Evolutionary conservation across 35 echinoderm and acorn worm species (phyloP).

Genomic region (Anneissia japonica): DNA sequence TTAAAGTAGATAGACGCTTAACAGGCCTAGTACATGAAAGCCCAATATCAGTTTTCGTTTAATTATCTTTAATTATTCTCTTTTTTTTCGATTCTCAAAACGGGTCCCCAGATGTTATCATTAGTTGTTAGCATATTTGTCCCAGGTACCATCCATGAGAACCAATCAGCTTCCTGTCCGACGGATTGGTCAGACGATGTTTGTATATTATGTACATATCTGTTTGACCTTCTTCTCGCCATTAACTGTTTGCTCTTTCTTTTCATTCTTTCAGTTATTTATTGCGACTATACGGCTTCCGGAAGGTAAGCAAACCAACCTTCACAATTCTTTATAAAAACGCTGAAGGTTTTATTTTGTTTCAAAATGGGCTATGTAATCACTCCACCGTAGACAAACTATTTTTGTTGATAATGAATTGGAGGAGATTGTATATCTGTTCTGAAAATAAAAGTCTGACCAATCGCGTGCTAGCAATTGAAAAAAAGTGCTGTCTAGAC

Average conservation of each 20-base stretch:
- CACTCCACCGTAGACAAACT: not conserved
- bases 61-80: too few species aligned
- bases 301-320: not conserved
- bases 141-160: not conserved
- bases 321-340: not conserved
- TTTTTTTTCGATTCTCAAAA: not conserved
- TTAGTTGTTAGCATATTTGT: not conserved
- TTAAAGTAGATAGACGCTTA: too few species aligned
- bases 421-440: not conserved
- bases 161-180: too few species aligned
- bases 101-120: not conserved
- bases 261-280: not conserved
- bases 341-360: not conserved
- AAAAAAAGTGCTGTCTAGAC: not conserved
- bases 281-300: not conserved
- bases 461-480: not conserved
- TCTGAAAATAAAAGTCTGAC: not conserved
- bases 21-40: too few species aligned
- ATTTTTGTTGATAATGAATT: not conserved
- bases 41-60: too few species aligned
- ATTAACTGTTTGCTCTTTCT: not conserved
- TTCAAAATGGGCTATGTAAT: not conserved
- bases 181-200: too few species aligned
- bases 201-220: too few species aligned
- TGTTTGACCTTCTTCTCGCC: not conserved